Base-by-base conservation (phyloP, 2,888 invertebrate species). In the Drosophila kanekoi region DNA sequence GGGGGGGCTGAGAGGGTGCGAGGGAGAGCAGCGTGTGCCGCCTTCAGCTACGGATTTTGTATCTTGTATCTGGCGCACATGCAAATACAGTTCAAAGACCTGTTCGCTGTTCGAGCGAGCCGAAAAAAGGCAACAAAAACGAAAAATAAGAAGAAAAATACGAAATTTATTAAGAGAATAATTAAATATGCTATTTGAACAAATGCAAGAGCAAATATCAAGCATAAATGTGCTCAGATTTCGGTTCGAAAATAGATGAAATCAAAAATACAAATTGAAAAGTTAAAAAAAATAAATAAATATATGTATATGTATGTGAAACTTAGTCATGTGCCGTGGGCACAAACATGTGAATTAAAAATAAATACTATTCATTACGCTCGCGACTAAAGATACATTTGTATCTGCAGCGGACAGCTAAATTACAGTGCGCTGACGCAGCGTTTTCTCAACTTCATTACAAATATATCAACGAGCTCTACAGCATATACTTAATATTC, bases 61-160 rank as follows among this genome's bases (percentile, higher is more conserved):
- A 69, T 73, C 52, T 66, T 65, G 73, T 73, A 67, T 73, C 87
- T 81, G 81, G 86, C 82, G 86, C 82, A 85, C 73, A 87, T 79
- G 86, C 86, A 69, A 77, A 87, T 85, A 77, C 88, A 86, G 83
- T 83, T 83, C 88, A 88, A 88, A 88, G 83, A 83, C 88, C 83
- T 79, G 82, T 69, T 54, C 61, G 63, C 51, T 72, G 54, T 20
- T 63, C 41, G 52, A 76, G 71, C 54, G 54, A 58, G 64, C 66
- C 56, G 49, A 64, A 44, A 59, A 58, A 56, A 47, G 10, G 23
- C 59, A 63, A 49, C 32, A 40, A 61, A 56, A 47, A 23, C 20
- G 47, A 54, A 60, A 57, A 66, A 61, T 38, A 40, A 4, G 35
- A 38, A 35, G 54, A 43, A 38, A 28, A 58, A 52, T 41, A 44